phyloP scores from a whole-genome alignment of 2,113 vertebrate genomes.

The Bujurquina vittata region DNA sequence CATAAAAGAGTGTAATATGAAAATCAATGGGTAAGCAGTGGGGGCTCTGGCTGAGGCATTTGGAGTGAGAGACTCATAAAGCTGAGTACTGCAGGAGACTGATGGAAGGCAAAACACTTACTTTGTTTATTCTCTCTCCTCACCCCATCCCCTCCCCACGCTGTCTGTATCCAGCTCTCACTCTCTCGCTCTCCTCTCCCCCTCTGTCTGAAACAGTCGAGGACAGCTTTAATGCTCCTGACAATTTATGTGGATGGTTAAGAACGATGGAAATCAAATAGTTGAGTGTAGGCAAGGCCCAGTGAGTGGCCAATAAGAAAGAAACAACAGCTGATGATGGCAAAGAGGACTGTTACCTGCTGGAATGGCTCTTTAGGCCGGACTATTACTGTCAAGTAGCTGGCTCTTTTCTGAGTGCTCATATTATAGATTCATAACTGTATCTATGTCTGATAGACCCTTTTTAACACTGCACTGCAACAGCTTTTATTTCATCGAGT shows the following conservation, averaged over 20 bases:
- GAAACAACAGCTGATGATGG: conserved; percentile 79
- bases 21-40: conserved; percentile 79
- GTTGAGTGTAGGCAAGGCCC: conserved; percentile 80
- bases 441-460: conserved; percentile 60
- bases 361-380: conserved; percentile 69
- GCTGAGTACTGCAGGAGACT: conserved; percentile 77
- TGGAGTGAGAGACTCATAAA: conserved; percentile 80
- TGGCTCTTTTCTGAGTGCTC: conserved; percentile 68
- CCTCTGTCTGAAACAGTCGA: conserved; percentile 71
- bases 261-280: conserved; percentile 82
- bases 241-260: conserved; percentile 83
- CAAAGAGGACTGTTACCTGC: conserved; percentile 77
- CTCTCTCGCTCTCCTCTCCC: conserved; percentile 50
- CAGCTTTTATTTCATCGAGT: conserved; percentile 71
- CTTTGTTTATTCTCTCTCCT: conserved; percentile 78
- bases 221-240: conserved; percentile 84
- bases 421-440: conserved; percentile 75
- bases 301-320: conserved; percentile 80
- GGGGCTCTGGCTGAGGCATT: conserved; percentile 69
- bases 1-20: conserved; percentile 84
- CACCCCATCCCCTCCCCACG: conserved; percentile 67
- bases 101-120: conserved; percentile 82
- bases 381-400: conserved; percentile 73
- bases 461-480: conserved; percentile 66
- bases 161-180: conserved; percentile 67